Evolutionary conservation across 2,888 invertebrate genomes (phyloP).

Genomic region (Hofmannophila pseudospretella): DNA sequence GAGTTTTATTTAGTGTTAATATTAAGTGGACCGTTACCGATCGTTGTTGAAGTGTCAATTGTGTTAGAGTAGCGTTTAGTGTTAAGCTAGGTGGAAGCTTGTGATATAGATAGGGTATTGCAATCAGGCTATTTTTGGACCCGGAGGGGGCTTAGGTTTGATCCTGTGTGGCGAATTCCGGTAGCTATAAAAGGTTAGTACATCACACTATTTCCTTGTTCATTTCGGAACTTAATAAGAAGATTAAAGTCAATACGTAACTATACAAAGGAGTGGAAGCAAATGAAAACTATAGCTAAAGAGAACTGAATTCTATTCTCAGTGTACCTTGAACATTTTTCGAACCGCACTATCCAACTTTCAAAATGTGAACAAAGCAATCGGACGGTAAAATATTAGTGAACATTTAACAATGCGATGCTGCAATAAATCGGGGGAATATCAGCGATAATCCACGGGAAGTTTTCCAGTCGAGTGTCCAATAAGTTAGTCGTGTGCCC

Average conservation of each 20-base stretch:
- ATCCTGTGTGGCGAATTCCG: slow-evolving; percentile 25
- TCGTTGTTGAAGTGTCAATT: slow-evolving; percentile 66
- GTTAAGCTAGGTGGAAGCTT: slow-evolving; percentile 74
- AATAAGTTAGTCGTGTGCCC: slow-evolving; percentile 38
- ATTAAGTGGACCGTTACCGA: slow-evolving; percentile 63
- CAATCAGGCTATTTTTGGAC: slow-evolving; percentile 40
- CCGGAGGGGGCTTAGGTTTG: slow-evolving; percentile 39
- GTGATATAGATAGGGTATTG: slow-evolving; percentile 67
- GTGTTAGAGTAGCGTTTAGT: slow-evolving; percentile 69
- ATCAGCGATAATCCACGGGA: slow-evolving; percentile 51
- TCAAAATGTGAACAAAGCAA: slow-evolving; percentile 12
- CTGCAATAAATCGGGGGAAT: slow-evolving; percentile 47
- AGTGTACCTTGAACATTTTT: slow-evolving; percentile 4
- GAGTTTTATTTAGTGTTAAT: slow-evolving; percentile 65
- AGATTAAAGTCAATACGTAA: too few species aligned
- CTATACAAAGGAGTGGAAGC: too few species aligned
- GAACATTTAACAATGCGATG: slow-evolving; percentile 38
- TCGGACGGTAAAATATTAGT: slow-evolving; percentile 27
- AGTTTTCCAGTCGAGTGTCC: slow-evolving; percentile 39
- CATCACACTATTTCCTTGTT: neutral
- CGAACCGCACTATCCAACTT: slow-evolving; percentile 4
- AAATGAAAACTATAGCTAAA: too few species aligned
- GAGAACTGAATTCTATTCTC: neutral
- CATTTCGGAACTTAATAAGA: too few species aligned
- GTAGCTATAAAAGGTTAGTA: slow-evolving; percentile 29